phyloP scores from a whole-genome alignment of 1,140 invertebrate genomes.

The Ericerus pela region DNA sequence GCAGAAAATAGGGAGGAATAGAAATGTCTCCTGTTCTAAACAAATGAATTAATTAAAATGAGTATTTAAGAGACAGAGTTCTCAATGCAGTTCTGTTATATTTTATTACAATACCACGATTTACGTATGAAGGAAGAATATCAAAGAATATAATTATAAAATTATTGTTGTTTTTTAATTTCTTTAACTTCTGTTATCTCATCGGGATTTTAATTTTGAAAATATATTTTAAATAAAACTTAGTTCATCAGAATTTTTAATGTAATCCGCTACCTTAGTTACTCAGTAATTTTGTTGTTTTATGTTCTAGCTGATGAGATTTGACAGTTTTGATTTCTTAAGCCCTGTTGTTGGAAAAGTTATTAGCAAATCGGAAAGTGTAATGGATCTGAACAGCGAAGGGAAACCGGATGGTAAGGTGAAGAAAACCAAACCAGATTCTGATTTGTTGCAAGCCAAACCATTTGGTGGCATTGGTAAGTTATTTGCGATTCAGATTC shows the following conservation, averaged over 20 bases:
- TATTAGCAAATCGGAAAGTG: conserved; percentile 62
- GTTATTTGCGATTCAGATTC: too few relatives aligned
- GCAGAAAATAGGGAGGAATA: too few relatives aligned
- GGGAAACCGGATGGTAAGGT: conserved; percentile 20
- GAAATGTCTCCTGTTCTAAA: too few relatives aligned
- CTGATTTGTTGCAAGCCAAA: conserved; percentile 37
- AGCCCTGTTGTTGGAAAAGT: conserved; percentile 30
- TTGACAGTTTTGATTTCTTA: conserved; percentile 58
- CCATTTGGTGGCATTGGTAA: conserved; percentile 61
- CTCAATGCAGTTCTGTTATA: too few relatives aligned
- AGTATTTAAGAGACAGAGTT: too few relatives aligned
- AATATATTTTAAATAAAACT: not conserved
- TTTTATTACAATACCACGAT: too few relatives aligned
- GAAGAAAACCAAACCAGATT: conserved; percentile 15
- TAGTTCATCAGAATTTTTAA: not conserved
- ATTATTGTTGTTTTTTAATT: too few relatives aligned
- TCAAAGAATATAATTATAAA: too few relatives aligned
- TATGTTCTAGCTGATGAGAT: conserved; percentile 52
- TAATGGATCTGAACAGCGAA: conserved; percentile 57
- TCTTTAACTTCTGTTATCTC: too few relatives aligned
- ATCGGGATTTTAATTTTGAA: not conserved
- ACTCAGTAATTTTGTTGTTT: conserved; percentile 16
- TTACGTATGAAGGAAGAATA: too few relatives aligned
- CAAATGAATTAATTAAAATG: too few relatives aligned
- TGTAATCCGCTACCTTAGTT: not conserved